Percentiles rank a stretch among this genome's conserved stretches.
Evolutionary conservation across 2,888 invertebrate species (phyloP).

Genomic region (Dendrolimus pini): DNA sequence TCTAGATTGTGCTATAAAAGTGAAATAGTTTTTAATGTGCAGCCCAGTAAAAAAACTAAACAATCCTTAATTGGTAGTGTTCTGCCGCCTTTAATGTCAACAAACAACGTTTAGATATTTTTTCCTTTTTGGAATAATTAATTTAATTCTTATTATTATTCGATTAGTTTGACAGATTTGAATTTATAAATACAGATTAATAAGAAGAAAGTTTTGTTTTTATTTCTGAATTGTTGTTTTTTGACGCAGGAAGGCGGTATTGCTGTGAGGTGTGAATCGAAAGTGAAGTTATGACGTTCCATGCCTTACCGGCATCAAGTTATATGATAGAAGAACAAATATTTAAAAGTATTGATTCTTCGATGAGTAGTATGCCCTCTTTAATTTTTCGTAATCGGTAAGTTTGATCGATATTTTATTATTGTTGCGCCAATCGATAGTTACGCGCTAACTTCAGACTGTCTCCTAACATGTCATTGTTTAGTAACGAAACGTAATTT

Average conservation of each 20-base stretch:
- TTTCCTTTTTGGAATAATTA: not conserved
- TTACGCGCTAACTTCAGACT: not conserved
- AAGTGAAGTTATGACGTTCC: conserved; percentile 75
- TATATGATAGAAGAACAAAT: conserved; percentile 66
- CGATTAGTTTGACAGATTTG: too few relatives aligned
- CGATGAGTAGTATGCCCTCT: conserved; percentile 75
- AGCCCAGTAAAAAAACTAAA: conserved; percentile 42
- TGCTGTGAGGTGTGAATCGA: conserved; percentile 45
- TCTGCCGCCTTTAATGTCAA: not conserved
- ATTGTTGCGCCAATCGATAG: conserved; percentile 9
- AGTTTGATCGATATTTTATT: conserved; percentile 46
- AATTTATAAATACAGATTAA: conserved; percentile 1
- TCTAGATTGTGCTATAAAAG: conserved; percentile 31
- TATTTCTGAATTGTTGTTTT: conserved; percentile 1
- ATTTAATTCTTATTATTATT: too few relatives aligned
- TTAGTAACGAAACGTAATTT: conserved; percentile 8
- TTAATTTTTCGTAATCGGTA: conserved; percentile 80
- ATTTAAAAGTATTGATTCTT: conserved; percentile 61
- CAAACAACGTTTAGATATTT: not conserved
- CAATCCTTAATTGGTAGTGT: conserved; percentile 39
- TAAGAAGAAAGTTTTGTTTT: not conserved
- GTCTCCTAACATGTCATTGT: not conserved
- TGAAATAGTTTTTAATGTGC: conserved; percentile 39
- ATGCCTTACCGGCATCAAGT: conserved; percentile 65
- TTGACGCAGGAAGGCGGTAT: not conserved